These are phyloP conservation scores for Helicoverpa armigera DNA, from an alignment of 1,140 invertebrate genomes.

Conservation along the genomic window DNA sequence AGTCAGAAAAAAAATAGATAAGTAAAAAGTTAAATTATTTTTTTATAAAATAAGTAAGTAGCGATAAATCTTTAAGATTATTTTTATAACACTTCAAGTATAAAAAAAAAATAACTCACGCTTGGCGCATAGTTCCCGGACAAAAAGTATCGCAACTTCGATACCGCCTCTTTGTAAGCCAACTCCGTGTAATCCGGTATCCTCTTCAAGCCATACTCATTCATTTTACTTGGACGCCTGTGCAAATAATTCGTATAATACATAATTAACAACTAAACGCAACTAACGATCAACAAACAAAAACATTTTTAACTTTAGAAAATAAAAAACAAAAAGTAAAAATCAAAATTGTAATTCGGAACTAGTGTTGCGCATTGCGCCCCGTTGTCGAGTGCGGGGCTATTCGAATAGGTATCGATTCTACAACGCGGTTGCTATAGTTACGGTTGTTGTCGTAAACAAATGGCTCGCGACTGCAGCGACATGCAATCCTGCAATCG, in stretches of 20 bases:
- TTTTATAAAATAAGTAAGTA: no score
- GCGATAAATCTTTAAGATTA: no score
- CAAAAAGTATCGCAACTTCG: constrained; percentile 91
- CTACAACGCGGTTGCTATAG: constrained; percentile 64
- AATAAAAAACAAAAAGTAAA: constrained; percentile 59
- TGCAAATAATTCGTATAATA: constrained; percentile 67
- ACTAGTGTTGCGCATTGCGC: constrained; percentile 70
- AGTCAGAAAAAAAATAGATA: no score
- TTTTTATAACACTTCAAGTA: neutral
- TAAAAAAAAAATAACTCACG: constrained; percentile 68
- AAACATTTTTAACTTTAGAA: constrained; percentile 60
- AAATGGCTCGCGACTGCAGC: constrained; percentile 43
- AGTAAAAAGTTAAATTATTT: no score
- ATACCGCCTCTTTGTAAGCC: constrained; percentile 93
- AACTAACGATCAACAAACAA: constrained; percentile 37
- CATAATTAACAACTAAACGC: constrained; percentile 59
- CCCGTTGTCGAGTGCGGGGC: constrained; percentile 57
- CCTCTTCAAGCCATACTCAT: constrained; percentile 86
- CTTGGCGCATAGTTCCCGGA: constrained; percentile 91
- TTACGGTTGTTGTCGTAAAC: constrained; percentile 70
- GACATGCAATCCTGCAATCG: constrained; percentile 20
- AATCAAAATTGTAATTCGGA: constrained; percentile 61
- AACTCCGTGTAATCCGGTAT: constrained; percentile 92
- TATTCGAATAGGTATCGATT: constrained; percentile 72
- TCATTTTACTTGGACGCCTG: constrained; percentile 81